Conservation (phyloP, 2,888 invertebrate genomes). For the Meandrusa payeni region DNA sequence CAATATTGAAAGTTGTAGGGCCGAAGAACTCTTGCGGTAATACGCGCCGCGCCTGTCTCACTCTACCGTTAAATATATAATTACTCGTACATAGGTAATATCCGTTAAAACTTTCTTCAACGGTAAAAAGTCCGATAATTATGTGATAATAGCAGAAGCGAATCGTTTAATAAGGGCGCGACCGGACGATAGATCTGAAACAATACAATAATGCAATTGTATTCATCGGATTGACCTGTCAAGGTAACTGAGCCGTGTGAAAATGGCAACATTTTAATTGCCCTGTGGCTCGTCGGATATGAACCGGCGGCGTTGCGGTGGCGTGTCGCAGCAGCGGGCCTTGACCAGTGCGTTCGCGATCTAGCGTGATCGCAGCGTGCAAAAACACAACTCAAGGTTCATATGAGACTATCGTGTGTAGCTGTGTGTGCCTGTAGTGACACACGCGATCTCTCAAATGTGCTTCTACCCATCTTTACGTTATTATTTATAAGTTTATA, state of each 20-base stretch:
- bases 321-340: conserved; percentile 32
- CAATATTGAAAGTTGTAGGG: too few species aligned
- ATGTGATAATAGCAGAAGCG: conserved; percentile 5
- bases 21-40: too few species aligned
- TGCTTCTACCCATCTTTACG: too few species aligned
- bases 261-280: conserved; percentile 24
- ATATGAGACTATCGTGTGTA: conserved; percentile 5
- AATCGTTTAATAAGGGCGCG: conserved; percentile 14
- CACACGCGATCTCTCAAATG: conserved; percentile 2
- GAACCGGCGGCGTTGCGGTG: conserved; percentile 24
- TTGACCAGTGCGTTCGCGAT: conserved; percentile 31
- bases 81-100: too few species aligned
- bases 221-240: conserved; percentile 20
- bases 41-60: too few species aligned
- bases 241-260: conserved; percentile 25
- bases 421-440: not conserved
- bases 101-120: conserved; percentile 13
- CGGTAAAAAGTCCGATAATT: conserved; percentile 7
- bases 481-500: too few species aligned
- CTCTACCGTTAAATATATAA: too few species aligned
- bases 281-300: conserved; percentile 20
- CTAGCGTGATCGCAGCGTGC: conserved; percentile 32
- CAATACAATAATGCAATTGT: conserved; percentile 22
- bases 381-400: conserved; percentile 20
- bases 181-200: conserved; percentile 20